Evolutionary conservation across 2,797 vertebrate species (phyloP), one percentile per base, ranked within the genome.

Genomic region (Scolopax bukidnonensis): DNA sequence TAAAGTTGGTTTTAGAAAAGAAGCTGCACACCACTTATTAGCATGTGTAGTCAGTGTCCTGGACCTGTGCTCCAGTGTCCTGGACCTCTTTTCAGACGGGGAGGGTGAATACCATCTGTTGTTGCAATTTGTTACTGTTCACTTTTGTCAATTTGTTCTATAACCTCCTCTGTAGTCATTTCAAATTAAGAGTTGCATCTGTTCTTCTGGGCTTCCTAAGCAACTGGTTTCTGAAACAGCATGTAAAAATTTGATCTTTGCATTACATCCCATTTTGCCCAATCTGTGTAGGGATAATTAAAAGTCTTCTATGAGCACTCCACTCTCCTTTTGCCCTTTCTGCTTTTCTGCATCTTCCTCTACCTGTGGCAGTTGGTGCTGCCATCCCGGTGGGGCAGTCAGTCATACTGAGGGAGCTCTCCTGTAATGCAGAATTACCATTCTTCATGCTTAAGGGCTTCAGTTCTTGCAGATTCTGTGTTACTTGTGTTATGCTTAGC

Each of bases 151-250:
- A 2, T 91, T 95, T 84, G 73, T 95, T 87, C 79, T 60, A 54
- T 75, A 93, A 91, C 65, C 64, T 91, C 76, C 80, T 89, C 65
- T 68, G 50, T 91, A 85, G 79, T 87, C 69, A 90, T 91, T 95
- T 93, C 78, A 95, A 84, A 87, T 95, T 87, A 95, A 95, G 91
- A 91, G 76, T 60, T 93, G 45, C 65, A 75, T 68, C 89, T 96
- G 89, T 83, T 93, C 57, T 80, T 87, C 53, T 64, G 64, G 40
- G 40, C 65, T 86, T 96, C 64, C 69, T 80, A 64, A 83, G 56
- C 79, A 92, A 56, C 83, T 93, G 78, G 48, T 91, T 38, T 68
- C 60, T 33, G 47, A 80, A 95, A 78, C 38, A 53, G 40, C 69
- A 68, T 57, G 76, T 86, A 43, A 40, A 92, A 84, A 71, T 61